Conservation (phyloP, 2,797 vertebrate genomes). For the Ataeniobius toweri region DNA sequence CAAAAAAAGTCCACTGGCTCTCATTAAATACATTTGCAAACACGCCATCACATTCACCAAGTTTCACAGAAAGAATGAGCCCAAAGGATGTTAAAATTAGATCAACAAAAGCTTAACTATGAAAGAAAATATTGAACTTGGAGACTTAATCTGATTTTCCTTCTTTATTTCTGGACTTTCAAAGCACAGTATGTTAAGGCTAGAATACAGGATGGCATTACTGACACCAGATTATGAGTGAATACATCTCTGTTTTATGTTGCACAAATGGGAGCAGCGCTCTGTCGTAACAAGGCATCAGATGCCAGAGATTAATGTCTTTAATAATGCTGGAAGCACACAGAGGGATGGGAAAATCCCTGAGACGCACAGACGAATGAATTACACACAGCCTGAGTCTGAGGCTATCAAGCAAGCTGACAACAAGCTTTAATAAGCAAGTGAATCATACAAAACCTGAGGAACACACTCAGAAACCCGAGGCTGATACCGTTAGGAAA, state of each 20-base stretch:
- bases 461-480: conserved; percentile 10
- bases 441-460: conserved; percentile 51
- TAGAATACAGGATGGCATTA: background rate
- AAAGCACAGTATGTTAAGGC: background rate
- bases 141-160: background rate
- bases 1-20: conserved; percentile 4
- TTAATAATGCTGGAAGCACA: conserved; percentile 73
- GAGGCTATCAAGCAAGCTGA: conserved; percentile 68
- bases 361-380: conserved; percentile 52
- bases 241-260: conserved; percentile 22
- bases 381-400: conserved; percentile 61
- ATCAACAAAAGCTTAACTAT: conserved; percentile 4
- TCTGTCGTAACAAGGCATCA: conserved; percentile 61
- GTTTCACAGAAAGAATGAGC: background rate
- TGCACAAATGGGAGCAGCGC: conserved; percentile 18
- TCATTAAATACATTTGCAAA: conserved; percentile 15
- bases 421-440: conserved; percentile 70
- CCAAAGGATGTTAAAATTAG: conserved; percentile 3
- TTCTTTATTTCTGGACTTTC: conserved; percentile 3
- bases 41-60: background rate
- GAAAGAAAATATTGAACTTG: background rate
- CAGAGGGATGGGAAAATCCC: conserved; percentile 53
- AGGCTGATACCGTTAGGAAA: conserved; percentile 45
- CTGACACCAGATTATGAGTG: conserved; percentile 17
- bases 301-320: conserved; percentile 72